Base-by-base conservation (phyloP, 2,113 vertebrate genomes). In the Catharus bicknelli region DNA sequence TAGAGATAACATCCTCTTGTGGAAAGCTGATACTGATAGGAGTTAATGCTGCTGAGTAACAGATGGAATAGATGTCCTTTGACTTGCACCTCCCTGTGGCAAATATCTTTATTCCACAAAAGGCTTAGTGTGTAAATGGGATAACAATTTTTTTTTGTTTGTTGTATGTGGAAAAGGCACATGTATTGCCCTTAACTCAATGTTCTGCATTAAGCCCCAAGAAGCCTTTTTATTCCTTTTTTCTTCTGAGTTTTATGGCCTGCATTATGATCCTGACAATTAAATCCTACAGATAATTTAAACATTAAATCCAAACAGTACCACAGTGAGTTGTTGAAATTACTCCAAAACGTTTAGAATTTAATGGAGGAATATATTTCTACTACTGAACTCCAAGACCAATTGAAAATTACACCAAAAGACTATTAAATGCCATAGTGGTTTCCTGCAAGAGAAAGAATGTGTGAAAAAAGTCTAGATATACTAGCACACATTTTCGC, bases 321-420 rank as follows among this genome's bases (percentile, higher is more conserved):
- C 63, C 12, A 55, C 2, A 32, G 30, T 8, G 32, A 0, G 0
- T 34, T 81, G 47, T 14, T 70, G 64, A 90, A 94, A 92, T 77
- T 58, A 81, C 12, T 70, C 38, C 38, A 74, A 92, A 92, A 50
- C 59, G 38, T 74, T 80, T 32, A 83, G 80, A 62, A 90, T 70
- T 90, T 90, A 92, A 90, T 78, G 73, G 61, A 78, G 23, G 55
- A 47, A 81, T 96, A 27, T 59, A 92, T 55, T 86, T 94, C 86
- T 57, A 63, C 48, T 67, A 26, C 34, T 53, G 61, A 92, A 63
- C 61, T 81, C 48, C 27, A 63, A 62, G 61, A 86, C 34, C 32
- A 18, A 95, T 75, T 90, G 88, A 77, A 93, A 93, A 86, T 88
- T 69, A 92, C 55, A 34, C 69, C 63, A 53, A 53, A 86, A 81